A percentile compares a stretch with the other conserved stretches of the same genome.
These are phyloP conservation scores for Pyrgilauda ruficollis DNA, from an alignment of 2,113 vertebrate species.

Conservation along the genomic window DNA sequence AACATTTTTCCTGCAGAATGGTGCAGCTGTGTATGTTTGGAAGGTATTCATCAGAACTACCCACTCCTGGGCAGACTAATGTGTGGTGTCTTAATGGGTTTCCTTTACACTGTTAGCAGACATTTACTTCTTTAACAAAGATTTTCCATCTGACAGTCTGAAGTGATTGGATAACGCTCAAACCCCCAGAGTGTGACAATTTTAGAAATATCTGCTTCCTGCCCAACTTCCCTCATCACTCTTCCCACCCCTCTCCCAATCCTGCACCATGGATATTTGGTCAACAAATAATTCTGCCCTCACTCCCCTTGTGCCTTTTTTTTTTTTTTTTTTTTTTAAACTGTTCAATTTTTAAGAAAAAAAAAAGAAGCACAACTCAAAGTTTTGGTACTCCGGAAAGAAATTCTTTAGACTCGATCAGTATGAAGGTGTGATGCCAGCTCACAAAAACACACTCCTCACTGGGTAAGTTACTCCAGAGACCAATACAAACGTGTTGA, in stretches of 20 bases:
- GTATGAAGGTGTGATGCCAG: neutral
- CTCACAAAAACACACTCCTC: neutral
- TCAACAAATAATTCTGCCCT: neutral
- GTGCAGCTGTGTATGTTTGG: neutral
- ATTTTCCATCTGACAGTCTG: neutral
- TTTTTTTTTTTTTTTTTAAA: neutral
- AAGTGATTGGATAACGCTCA: neutral
- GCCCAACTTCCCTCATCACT: neutral
- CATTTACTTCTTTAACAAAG: neutral
- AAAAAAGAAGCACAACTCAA: neutral
- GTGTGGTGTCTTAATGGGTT: neutral
- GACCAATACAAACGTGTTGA: rapidly evolving
- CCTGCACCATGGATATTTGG: neutral
- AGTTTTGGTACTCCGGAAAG: neutral
- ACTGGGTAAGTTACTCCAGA: neutral
- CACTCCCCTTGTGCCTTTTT: neutral
- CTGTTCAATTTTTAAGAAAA: neutral
- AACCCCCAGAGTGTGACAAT: neutral
- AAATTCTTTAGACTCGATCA: neutral
- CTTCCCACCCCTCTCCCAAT: neutral
- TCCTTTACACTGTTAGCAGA: neutral
- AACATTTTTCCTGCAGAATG: neutral
- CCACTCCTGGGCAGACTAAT: neutral
- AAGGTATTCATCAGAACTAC: neutral
- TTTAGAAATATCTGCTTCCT: neutral